A percentile compares a stretch with the other conserved stretches of the same genome.
Evolutionary conservation across 2,797 vertebrate species (phyloP).

Genomic region (Darevskia nairensis): DNA sequence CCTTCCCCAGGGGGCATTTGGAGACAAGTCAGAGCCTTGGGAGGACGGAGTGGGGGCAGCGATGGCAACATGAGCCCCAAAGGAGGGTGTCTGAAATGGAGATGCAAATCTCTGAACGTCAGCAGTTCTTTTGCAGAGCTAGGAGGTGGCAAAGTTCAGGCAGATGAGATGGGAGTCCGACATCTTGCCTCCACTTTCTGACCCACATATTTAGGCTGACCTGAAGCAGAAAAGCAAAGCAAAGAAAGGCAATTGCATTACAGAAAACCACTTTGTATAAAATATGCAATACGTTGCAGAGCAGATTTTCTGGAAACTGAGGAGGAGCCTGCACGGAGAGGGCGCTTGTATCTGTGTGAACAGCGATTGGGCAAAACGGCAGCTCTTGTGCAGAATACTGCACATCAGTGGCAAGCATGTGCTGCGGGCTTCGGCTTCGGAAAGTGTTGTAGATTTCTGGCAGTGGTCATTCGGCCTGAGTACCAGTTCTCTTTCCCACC

Average conservation of each 20-base stretch:
- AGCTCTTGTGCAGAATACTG: neutral
- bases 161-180: conserved; percentile 45
- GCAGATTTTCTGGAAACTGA: neutral
- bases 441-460: neutral
- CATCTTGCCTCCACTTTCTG: neutral
- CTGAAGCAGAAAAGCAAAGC: neutral
- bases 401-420: neutral
- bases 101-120: conserved; percentile 10
- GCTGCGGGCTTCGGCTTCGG: neutral
- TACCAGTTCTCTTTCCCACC: too few species aligned
- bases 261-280: conserved; percentile 28
- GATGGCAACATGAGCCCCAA: neutral
- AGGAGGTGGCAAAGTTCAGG: conserved; percentile 55
- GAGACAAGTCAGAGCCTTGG: neutral
- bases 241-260: neutral
- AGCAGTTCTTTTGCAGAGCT: conserved; percentile 38
- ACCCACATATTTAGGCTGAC: neutral
- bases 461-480: neutral
- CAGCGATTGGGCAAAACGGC: neutral
- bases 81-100: conserved; percentile 44
- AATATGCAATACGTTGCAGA: neutral
- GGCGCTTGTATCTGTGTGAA: neutral
- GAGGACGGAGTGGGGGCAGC: neutral
- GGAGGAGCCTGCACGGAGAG: too few species aligned
- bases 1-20: conserved; percentile 1